These are phyloP conservation scores for Danaus chrysippus DNA, from an alignment of 2,888 invertebrate genomes.

Conservation along the genomic window DNA sequence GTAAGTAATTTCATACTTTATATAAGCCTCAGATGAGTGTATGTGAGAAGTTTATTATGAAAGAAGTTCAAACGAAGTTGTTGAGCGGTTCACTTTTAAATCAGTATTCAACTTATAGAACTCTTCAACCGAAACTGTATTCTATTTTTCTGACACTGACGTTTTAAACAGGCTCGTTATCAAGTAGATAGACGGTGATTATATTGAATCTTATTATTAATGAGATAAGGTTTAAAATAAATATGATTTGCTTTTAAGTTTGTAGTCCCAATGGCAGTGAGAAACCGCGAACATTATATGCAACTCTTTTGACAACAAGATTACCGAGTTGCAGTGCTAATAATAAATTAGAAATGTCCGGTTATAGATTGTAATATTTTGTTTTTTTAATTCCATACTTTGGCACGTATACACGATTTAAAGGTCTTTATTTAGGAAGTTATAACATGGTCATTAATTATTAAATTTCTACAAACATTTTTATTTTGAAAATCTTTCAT, in stretches of 20 bases:
- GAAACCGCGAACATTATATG: slow-evolving; percentile 29
- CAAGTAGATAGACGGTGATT: slow-evolving; percentile 20
- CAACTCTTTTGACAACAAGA: slow-evolving; percentile 36
- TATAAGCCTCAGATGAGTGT: neutral
- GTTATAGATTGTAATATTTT: slow-evolving; percentile 28
- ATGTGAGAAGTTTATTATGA: slow-evolving; percentile 3
- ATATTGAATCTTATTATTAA: slow-evolving; percentile 18
- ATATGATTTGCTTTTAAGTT: slow-evolving; percentile 14
- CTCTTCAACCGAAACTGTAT: slow-evolving; percentile 12
- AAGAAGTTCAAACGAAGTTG: slow-evolving; percentile 3
- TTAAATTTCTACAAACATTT: too few relatives aligned
- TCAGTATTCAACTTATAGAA: slow-evolving; percentile 10
- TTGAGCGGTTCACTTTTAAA: slow-evolving; percentile 6
- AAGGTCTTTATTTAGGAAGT: neutral
- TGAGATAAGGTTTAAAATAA: slow-evolving; percentile 17
- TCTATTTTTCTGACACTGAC: slow-evolving; percentile 24
- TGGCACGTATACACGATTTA: neutral
- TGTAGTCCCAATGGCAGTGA: slow-evolving; percentile 30
- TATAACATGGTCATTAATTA: too few relatives aligned
- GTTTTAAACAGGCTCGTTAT: slow-evolving; percentile 27
- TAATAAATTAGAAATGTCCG: slow-evolving; percentile 30
- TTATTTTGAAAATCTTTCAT: too few relatives aligned
- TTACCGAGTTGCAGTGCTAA: slow-evolving; percentile 36
- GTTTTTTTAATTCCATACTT: slow-evolving; percentile 18
- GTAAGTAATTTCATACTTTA: slow-evolving; percentile 1